Base-by-base conservation (phyloP, 2,888 invertebrate genomes). In the Drosophila diplacantha region DNA sequence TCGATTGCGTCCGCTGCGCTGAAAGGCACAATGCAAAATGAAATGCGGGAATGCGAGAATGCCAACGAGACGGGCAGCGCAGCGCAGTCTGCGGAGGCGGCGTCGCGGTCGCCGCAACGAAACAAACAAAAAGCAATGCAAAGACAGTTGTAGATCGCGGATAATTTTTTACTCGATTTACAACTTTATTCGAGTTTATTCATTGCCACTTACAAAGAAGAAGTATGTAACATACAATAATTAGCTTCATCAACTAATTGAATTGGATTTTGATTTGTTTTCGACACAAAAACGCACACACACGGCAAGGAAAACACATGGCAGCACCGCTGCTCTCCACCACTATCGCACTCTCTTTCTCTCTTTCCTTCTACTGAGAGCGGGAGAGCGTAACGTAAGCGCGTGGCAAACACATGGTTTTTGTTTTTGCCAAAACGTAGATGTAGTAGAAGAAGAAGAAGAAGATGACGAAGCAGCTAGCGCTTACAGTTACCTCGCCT, bases 21-120 rank as follows among this genome's bases (percentile, higher is more conserved):
- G 82, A 79, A 83, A 79, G 80, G 80, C 80, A 77, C 75, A 77
- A 75, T 75, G 80, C 76, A 81, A 83, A 77, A 83, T 77, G 83
- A 79, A 56, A 57, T 39, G 14, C 54, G 54, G 56, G 54, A 64
- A 52, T 69, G 51, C 54, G 54, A 55, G 54, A 52, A 62, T 69
- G 52, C 56, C 57, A 71, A 39, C 67, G 44, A 44, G 54, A 57
- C 65, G 52, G 39, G 50, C 57, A 47, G 41, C 59, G 56, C 50
- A 56, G 57, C 55, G 67, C 53, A 54, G 55, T 65, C 59, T 47
- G 54, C 59, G 51, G 49, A 49, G 22, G 34, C 63, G 44, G 44
- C 32, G 32, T 31, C 29, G 35, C 38, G 43, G 39, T 34, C 46
- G 26, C 64, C 47, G 39, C 46, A 57, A 20, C 37, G 20, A 52